Percentiles rank a stretch among this genome's conserved stretches.
Conservation (phyloP, 2,113 vertebrate genomes). For the Phylloscopus trochilus region DNA sequence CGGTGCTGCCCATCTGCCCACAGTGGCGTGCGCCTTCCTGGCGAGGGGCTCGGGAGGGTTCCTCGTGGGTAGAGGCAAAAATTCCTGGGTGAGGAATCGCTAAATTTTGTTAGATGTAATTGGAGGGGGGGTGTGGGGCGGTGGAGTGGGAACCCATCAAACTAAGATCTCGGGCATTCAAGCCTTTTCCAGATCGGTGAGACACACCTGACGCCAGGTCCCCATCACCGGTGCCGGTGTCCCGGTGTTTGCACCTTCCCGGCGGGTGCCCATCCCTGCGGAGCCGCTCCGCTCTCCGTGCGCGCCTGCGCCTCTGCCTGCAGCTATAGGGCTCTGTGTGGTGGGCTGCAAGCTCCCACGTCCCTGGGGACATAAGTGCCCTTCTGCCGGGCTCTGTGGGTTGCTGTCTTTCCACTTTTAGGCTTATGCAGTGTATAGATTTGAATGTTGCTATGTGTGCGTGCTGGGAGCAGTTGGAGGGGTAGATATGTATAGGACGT, state of each 20-base stretch:
- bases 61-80: not conserved
- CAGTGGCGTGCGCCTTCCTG: not conserved
- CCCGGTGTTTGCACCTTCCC: not conserved
- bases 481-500: not conserved
- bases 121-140: rapidly evolving
- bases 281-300: rapidly evolving
- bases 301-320: not conserved
- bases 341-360: not conserved
- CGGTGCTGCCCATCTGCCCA: rapidly evolving
- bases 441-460: not conserved
- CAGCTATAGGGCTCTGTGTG: rapidly evolving
- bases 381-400: not conserved
- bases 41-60: not conserved
- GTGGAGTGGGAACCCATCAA: rapidly evolving
- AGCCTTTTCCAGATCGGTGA: rapidly evolving
- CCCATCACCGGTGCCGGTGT: rapidly evolving
- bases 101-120: not conserved
- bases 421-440: not conserved
- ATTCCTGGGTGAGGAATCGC: not conserved
- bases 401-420: not conserved
- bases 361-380: not conserved
- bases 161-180: not conserved
- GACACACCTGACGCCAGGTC: not conserved
- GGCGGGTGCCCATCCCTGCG: rapidly evolving
- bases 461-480: not conserved